Evolutionary conservation across 1,140 invertebrate species (phyloP), one percentile per base, ranked within the genome.

Genomic region (Sarcophaga bullata): DNA sequence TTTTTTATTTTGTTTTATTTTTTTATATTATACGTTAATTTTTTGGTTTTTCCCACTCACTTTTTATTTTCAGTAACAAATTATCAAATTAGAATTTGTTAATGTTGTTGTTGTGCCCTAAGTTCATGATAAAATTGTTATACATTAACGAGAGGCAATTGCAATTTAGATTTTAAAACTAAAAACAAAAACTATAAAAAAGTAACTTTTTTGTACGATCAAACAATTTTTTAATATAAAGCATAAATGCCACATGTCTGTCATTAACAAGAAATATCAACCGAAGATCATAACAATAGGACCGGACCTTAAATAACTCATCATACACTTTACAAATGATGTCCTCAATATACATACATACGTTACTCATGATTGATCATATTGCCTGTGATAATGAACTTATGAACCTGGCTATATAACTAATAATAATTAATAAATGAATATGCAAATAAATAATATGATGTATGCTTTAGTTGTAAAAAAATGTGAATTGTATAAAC

Each of bases 21-120:
- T 68, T 68, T 68, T 68, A 19, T 54, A 37, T 37, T 37, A 37
- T 37, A 37, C 25, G 25, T 37, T 37, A 37, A 37, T 37, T 80
- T 80, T 82, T 76, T 78, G 10, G 78, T 47, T 82, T 80, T 78
- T 62, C 49, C 13, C 25, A 73, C 37, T 48, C 13, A 50, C 6
- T 68, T 54, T 76, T 82, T 82, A 58, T 58, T 82, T 82, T 5
- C 54, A 82, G 81, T 82, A 49, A 73, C 9, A 82, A 82, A 68
- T 58, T 78, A 46, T 82, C 81, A 17, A 78, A 78, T 25, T 82
- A 58, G 76, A 82, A 68, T 68, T 37, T 37, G 25, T 37, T 37
- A 37, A 37, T 37, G 25, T 37, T 68, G 62, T 10, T 25, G 62
- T 68, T 68, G 17, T 68, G 17, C 19, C 62, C 19, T 68, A 19